These are phyloP conservation scores for Aldabrachelys gigantea DNA, from an alignment of 2,113 vertebrate genomes.

Conservation along the genomic window DNA sequence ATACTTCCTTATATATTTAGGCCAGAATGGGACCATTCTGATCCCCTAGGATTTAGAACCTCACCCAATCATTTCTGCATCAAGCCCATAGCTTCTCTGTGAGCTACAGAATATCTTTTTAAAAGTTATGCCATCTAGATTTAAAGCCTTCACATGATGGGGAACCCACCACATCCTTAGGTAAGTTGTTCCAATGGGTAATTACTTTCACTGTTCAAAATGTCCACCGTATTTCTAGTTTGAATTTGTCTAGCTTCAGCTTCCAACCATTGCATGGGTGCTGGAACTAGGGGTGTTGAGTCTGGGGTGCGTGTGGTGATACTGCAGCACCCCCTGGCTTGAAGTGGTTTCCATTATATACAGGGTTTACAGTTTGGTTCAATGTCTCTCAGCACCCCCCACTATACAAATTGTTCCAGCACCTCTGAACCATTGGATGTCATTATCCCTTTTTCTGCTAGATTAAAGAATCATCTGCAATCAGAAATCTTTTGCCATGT, in stretches of 20 bases:
- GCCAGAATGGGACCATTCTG: not conserved
- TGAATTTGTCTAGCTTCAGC: not conserved
- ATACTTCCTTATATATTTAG: not conserved
- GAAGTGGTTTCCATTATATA: too few species aligned
- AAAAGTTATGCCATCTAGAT: not conserved
- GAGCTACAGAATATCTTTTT: not conserved
- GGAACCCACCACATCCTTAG: not conserved
- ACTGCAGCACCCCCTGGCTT: too few species aligned
- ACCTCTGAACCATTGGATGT: not conserved
- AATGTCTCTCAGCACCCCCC: too few species aligned
- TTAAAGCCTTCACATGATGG: not conserved
- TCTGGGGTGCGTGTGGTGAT: too few species aligned
- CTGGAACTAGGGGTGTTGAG: too few species aligned
- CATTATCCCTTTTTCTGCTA: not conserved
- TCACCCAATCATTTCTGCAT: not conserved
- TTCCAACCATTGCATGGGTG: not conserved
- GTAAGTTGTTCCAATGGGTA: not conserved
- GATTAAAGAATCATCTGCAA: not conserved
- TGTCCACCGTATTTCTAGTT: not conserved
- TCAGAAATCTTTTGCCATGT: fast-evolving
- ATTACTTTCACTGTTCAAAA: not conserved
- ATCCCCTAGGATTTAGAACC: not conserved
- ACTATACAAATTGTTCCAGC: too few species aligned
- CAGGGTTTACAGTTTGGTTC: too few species aligned
- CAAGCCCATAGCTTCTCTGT: not conserved